phyloP scores from a whole-genome alignment of 2,113 vertebrate genomes.

The Motacilla tschutschensis region DNA sequence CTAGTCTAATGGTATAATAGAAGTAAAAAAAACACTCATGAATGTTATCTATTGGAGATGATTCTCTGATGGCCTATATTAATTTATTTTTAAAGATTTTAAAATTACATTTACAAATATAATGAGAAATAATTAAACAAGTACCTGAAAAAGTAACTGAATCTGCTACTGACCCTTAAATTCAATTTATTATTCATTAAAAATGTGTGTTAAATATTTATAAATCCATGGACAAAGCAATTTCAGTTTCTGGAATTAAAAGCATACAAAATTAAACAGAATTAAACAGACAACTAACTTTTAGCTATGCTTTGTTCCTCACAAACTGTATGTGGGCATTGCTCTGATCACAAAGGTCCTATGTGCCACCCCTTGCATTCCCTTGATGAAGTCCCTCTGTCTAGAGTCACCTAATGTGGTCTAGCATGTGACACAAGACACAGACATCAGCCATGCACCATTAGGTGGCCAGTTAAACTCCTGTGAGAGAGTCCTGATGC shows the following conservation, averaged over 20 bases:
- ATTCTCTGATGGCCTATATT: slow-evolving; percentile 32
- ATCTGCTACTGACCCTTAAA: slow-evolving; percentile 26
- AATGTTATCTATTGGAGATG: background rate
- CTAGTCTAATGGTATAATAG: background rate
- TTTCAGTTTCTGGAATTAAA: slow-evolving; percentile 29
- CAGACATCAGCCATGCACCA: background rate
- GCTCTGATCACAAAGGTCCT: background rate
- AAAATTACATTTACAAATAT: slow-evolving; percentile 54
- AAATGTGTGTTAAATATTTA: slow-evolving; percentile 50
- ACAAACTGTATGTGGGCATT: background rate
- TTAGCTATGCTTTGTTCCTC: background rate
- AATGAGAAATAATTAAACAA: slow-evolving; percentile 34
- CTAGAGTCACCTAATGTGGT: background rate
- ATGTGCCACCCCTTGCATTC: accelerated
- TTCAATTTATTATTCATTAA: slow-evolving; percentile 46
- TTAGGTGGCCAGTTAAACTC: background rate
- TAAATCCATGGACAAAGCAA: background rate
- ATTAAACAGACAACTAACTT: background rate
- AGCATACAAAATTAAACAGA: background rate
- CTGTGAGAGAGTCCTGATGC: background rate
- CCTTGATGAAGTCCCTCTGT: background rate
- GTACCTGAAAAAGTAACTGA: slow-evolving; percentile 2
- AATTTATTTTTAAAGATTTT: slow-evolving; percentile 24
- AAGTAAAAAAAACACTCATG: background rate
- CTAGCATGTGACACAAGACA: background rate